Base-by-base conservation (phyloP, 2,113 vertebrate species). In the Engraulis encrasicolus region DNA sequence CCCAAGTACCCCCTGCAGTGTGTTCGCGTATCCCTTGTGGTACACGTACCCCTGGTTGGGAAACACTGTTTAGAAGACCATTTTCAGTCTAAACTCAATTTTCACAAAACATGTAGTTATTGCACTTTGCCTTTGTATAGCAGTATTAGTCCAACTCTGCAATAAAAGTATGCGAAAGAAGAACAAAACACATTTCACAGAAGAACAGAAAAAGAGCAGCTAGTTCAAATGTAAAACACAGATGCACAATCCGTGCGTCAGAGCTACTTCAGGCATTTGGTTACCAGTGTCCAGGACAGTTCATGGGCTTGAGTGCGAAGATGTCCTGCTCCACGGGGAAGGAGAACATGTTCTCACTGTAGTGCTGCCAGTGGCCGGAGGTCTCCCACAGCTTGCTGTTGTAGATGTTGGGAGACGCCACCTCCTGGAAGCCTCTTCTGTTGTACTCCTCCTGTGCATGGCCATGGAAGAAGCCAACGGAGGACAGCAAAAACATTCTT, bases 271-370 rank as follows among this genome's bases (percentile, higher is more conserved):
- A 45, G n/a, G n/a, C n/a, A n/a, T n/a, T n/a, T n/a, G n/a, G 91
- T 91, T 93, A 99, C 98, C 98, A 99, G 88, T 99, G 98, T 80
- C 97, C 97, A 0, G 98, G 98, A 78, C 98, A 99, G 90, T 99
- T 99, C 98, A 99, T 99, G 0, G 98, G 97, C 86, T 99, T 99
- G 6, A 99, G 95, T 2, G 97, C 97, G 74, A 98, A 99, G 0
- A 94, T 89, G 58, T 99, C 98, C 82, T 97, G 97, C 85, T 99
- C 98, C 0, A 98, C 86, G 0, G 96, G 95, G 89, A 99, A 99
- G 78, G 96, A 96, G 90, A 99, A 99, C 95, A 99, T 99, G 90
- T 97, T 98, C 83, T 97, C 95, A 0, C 95, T 96, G 95, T 98
- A 97, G 91, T 97, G 97, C 82, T 97, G 97, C 98, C 98, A 98